A percentile compares a stretch with the other conserved stretches of the same genome.
phyloP scores from a whole-genome alignment of 2,888 invertebrate genomes.

The Drosophila mulleri region DNA sequence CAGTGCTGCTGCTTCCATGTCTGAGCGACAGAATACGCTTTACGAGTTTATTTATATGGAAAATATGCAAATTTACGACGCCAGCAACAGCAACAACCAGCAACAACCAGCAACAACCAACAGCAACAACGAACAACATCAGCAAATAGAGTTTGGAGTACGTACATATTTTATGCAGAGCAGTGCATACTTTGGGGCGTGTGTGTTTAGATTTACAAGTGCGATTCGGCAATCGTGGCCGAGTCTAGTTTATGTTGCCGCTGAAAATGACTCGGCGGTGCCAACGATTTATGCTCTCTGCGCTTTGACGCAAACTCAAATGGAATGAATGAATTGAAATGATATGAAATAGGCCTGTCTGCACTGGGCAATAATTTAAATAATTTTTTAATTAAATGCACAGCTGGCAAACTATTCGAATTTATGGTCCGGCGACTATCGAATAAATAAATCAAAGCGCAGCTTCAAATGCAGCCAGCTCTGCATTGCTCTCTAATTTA shows the following conservation, averaged over 20 bases:
- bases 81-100: constrained; percentile 27
- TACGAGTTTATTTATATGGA: constrained; percentile 77
- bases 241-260: constrained; percentile 53
- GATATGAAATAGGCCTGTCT: constrained; percentile 35
- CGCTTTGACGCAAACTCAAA: constrained; percentile 39
- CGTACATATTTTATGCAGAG: constrained; percentile 62
- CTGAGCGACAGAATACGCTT: constrained; percentile 74
- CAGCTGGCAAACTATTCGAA: constrained; percentile 65
- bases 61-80: constrained; percentile 79
- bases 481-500: constrained; percentile 71
- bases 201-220: constrained; percentile 74
- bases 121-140: constrained; percentile 25
- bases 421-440: constrained; percentile 56
- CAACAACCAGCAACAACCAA: too few relatives aligned
- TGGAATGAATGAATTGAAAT: background rate
- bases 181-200: constrained; percentile 68
- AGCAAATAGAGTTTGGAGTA: constrained; percentile 57
- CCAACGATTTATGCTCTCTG: constrained; percentile 31
- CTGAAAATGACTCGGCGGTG: constrained; percentile 31
- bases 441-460: constrained; percentile 67
- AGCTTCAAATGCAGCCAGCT: constrained; percentile 57
- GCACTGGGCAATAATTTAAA: constrained; percentile 68
- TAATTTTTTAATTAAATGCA: constrained; percentile 76
- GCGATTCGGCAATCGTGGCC: constrained; percentile 54
- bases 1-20: constrained; percentile 36